Conservation (phyloP, 2,888 invertebrate species). For the Ennomos fuscantarius region DNA sequence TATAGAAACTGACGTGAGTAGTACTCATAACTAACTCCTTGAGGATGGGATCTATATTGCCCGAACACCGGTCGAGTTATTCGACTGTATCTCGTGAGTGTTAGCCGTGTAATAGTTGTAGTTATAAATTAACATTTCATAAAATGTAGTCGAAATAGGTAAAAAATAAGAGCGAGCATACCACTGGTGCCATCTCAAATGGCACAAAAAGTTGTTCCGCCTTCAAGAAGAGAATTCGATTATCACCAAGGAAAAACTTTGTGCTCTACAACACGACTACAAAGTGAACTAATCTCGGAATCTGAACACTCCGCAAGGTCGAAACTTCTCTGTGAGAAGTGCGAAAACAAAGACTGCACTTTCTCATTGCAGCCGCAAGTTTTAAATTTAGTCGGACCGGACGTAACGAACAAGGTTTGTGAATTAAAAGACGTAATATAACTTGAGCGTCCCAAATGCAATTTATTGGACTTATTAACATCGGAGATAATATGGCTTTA, state of each 20-base stretch:
- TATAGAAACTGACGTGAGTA: no score
- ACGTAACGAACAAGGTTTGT: slow-evolving; percentile 53
- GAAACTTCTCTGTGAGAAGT: slow-evolving; percentile 58
- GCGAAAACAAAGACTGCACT: slow-evolving; percentile 55
- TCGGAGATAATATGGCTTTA: slow-evolving; percentile 52
- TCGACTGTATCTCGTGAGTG: no score
- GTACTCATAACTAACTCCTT: no score
- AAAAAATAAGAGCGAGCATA: slow-evolving; percentile 5
- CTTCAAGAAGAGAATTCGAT: slow-evolving; percentile 50
- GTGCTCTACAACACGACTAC: slow-evolving; percentile 57
- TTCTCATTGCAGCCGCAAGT: slow-evolving; percentile 51
- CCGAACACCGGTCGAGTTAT: no score
- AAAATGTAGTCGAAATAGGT: background rate
- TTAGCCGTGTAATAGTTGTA: no score
- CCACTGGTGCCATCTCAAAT: slow-evolving; percentile 2
- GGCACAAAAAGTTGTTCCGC: slow-evolving; percentile 31
- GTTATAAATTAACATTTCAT: no score
- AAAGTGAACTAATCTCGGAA: slow-evolving; percentile 69
- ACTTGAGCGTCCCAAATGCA: slow-evolving; percentile 48
- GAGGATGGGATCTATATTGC: no score
- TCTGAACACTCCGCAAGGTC: slow-evolving; percentile 62
- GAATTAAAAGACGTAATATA: slow-evolving; percentile 52
- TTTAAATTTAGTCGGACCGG: slow-evolving; percentile 55
- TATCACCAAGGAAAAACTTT: slow-evolving; percentile 61
- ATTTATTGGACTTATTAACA: slow-evolving; percentile 59